Evolutionary conservation across 2,113 vertebrate species (phyloP).

Genomic region (Furnarius figulus): DNA sequence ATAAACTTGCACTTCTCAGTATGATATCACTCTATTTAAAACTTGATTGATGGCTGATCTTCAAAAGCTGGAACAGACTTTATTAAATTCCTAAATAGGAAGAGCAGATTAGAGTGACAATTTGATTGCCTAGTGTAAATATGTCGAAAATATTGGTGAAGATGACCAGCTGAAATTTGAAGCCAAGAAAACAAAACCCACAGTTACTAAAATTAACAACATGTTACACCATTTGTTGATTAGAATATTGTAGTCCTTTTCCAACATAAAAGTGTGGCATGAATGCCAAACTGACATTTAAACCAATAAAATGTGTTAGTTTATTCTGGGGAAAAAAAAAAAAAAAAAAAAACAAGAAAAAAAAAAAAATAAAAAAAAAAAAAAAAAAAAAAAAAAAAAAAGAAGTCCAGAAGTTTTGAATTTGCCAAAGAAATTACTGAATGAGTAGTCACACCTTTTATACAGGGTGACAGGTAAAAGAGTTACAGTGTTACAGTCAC

Average conservation of each 20-base stretch:
- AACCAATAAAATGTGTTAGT: not conserved
- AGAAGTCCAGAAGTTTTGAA: not conserved
- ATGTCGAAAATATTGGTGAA: not conserved
- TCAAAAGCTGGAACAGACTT: not conserved
- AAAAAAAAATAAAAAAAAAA: too few relatives aligned
- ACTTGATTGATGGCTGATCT: not conserved
- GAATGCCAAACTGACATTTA: not conserved
- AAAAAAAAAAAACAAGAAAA: too few relatives aligned
- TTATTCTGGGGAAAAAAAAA: not conserved
- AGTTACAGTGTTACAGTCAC: not conserved
- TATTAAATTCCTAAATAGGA: not conserved
- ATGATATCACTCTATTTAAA: slow-evolving; percentile 11
- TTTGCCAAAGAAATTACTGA: not conserved
- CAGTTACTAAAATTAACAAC: not conserved
- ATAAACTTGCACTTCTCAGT: slow-evolving; percentile 29
- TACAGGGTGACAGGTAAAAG: not conserved
- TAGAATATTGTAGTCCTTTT: not conserved
- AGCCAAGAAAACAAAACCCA: not conserved
- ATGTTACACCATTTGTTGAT: not conserved
- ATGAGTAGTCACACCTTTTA: not conserved
- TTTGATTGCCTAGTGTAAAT: not conserved
- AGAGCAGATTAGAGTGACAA: not conserved
- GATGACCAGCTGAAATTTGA: not conserved
- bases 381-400: too few relatives aligned
- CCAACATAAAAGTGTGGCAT: not conserved